Percentiles rank a stretch among this genome's conserved stretches.
Conservation (phyloP, 2,113 vertebrate species). For the Neolamprologus fasciatus region DNA sequence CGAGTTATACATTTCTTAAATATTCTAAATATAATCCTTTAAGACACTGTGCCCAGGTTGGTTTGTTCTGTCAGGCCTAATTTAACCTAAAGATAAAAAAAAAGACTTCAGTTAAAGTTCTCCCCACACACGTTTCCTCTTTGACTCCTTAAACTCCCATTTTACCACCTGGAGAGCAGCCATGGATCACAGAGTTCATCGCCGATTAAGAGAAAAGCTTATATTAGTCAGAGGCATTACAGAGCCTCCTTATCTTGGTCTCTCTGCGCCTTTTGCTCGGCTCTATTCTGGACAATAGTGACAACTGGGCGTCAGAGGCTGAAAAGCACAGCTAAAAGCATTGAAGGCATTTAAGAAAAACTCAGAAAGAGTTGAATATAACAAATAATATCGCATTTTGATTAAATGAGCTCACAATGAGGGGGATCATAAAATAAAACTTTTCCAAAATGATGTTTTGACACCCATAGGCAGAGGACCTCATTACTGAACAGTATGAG, state of each 20-base stretch:
- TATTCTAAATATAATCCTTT: not conserved
- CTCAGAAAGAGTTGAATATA: not conserved
- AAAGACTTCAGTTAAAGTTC: not conserved
- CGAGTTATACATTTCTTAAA: not conserved
- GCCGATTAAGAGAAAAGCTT: constrained; percentile 28
- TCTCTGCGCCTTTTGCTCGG: not conserved
- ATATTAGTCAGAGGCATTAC: not conserved
- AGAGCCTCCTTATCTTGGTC: not conserved
- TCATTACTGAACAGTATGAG: not conserved
- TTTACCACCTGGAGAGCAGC: not conserved
- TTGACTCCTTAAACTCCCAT: not conserved
- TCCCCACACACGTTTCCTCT: not conserved
- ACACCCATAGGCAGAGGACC: not conserved
- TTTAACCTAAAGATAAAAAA: not conserved
- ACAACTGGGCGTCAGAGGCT: not conserved
- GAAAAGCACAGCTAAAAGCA: not conserved
- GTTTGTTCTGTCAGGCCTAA: not conserved
- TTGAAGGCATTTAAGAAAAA: not conserved
- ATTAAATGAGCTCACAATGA: not conserved
- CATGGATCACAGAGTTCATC: constrained; percentile 14
- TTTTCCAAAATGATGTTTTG: not conserved
- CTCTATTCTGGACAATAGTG: not conserved
- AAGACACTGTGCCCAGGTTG: not conserved
- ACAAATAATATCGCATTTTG: not conserved
- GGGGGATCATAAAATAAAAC: not conserved